Evolutionary conservation across 1,140 invertebrate species (phyloP).

Genomic region (Uloborus diversus): DNA sequence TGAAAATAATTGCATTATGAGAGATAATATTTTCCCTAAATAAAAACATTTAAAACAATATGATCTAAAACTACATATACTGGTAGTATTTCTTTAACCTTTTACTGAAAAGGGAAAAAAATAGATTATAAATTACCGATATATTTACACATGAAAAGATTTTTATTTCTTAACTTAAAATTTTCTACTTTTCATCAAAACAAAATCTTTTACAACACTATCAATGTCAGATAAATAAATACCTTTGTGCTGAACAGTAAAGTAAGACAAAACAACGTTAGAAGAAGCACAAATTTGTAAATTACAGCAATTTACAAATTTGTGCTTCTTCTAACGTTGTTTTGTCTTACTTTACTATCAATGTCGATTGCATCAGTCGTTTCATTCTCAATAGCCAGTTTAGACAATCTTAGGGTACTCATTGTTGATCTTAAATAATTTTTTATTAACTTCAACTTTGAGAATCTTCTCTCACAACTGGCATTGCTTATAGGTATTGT

Average conservation of each 20-base stretch:
- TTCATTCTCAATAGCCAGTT: conserved; percentile 42
- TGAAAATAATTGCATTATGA: too few species aligned
- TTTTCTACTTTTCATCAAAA: background rate
- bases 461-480: conserved; percentile 61
- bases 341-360: background rate
- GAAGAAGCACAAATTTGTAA: background rate
- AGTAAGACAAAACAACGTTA: background rate
- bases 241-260: background rate
- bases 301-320: background rate
- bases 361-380: background rate
- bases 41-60: too few species aligned
- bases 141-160: background rate
- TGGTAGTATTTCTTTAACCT: background rate
- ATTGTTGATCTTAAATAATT: too few species aligned
- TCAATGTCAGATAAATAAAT: background rate
- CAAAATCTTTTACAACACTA: background rate
- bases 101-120: background rate
- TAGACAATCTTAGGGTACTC: conserved; percentile 59
- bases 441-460: too few species aligned
- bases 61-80: too few species aligned
- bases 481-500: conserved; percentile 61
- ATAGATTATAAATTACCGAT: background rate
- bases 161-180: background rate
- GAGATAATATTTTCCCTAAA: too few species aligned
- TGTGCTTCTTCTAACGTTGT: background rate